Conservation (phyloP, 2,113 vertebrate species). For the Mesocricetus auratus region DNA sequence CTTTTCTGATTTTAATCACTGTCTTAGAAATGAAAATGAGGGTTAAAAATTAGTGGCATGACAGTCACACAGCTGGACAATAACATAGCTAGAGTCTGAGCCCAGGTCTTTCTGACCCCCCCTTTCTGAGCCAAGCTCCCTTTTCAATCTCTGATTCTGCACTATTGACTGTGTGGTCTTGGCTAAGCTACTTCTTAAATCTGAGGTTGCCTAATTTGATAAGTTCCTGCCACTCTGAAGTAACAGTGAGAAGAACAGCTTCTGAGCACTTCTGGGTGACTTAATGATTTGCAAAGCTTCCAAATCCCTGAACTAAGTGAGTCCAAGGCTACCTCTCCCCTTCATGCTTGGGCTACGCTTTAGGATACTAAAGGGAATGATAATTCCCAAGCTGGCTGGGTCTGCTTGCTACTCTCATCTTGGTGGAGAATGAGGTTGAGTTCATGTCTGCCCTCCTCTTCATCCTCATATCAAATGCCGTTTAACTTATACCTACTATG, state of each 20-base stretch:
- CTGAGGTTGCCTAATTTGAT: background rate
- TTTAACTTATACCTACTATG: background rate
- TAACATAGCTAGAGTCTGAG: background rate
- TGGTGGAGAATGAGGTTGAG: too few species aligned
- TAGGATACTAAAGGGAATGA: background rate
- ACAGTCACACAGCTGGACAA: background rate
- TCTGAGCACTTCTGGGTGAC: background rate
- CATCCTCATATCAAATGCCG: too few species aligned
- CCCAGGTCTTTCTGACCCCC: background rate
- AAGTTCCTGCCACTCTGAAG: background rate
- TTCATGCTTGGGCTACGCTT: background rate
- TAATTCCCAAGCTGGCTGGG: background rate
- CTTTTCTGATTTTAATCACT: background rate
- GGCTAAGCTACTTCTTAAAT: background rate
- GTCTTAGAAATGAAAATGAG: background rate
- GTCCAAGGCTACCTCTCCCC: too few species aligned
- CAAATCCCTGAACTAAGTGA: background rate
- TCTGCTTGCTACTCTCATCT: background rate
- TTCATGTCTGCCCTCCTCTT: background rate
- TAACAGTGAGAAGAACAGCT: background rate
- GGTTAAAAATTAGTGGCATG: background rate
- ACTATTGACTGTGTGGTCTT: background rate
- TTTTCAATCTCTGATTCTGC: background rate
- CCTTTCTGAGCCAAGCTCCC: background rate
- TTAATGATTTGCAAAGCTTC: background rate